A percentile compares a stretch with the other conserved stretches of the same genome.
Conservation (phyloP, 2,888 invertebrate genomes). For the Gasteruption jaculator region DNA sequence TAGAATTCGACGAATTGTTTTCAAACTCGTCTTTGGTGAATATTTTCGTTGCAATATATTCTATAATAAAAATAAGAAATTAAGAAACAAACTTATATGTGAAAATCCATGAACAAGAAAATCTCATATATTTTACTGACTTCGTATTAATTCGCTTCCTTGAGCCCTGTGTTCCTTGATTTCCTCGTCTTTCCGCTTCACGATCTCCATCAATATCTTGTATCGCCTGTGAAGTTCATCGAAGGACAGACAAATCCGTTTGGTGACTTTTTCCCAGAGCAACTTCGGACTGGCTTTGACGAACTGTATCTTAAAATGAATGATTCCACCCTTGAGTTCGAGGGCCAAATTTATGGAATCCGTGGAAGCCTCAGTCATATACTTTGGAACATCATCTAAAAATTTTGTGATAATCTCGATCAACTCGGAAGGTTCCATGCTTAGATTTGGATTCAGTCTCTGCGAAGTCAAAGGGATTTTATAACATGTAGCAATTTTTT, state of each 20-base stretch:
- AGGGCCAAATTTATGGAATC: slow-evolving; percentile 31
- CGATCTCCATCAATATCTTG: slow-evolving; percentile 30
- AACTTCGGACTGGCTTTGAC: slow-evolving; percentile 26
- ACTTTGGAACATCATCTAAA: slow-evolving; percentile 32
- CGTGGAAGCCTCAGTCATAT: slow-evolving; percentile 22
- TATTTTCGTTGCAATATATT: slow-evolving; percentile 35
- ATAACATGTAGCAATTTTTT: not conserved
- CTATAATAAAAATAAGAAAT: slow-evolving; percentile 24
- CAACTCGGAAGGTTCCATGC: slow-evolving; percentile 28
- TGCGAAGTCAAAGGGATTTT: slow-evolving; percentile 20
- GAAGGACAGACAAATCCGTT: slow-evolving; percentile 32
- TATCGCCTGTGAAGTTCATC: slow-evolving; percentile 32
- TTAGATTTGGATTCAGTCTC: slow-evolving; percentile 38
- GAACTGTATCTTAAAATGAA: slow-evolving; percentile 37
- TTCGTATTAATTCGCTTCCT: slow-evolving; percentile 38
- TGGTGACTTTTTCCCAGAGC: slow-evolving; percentile 36
- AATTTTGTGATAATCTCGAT: slow-evolving; percentile 28
- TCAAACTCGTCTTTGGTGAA: slow-evolving; percentile 32
- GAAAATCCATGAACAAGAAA: not conserved
- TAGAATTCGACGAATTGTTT: slow-evolving; percentile 10
- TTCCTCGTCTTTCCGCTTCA: slow-evolving; percentile 42
- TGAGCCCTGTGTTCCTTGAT: slow-evolving; percentile 42
- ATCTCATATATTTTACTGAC: slow-evolving; percentile 26
- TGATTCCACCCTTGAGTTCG: slow-evolving; percentile 29
- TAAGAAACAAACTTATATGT: slow-evolving; percentile 6